Conservation (phyloP, 2,797 vertebrate genomes). For the Oreochromis mossambicus region DNA sequence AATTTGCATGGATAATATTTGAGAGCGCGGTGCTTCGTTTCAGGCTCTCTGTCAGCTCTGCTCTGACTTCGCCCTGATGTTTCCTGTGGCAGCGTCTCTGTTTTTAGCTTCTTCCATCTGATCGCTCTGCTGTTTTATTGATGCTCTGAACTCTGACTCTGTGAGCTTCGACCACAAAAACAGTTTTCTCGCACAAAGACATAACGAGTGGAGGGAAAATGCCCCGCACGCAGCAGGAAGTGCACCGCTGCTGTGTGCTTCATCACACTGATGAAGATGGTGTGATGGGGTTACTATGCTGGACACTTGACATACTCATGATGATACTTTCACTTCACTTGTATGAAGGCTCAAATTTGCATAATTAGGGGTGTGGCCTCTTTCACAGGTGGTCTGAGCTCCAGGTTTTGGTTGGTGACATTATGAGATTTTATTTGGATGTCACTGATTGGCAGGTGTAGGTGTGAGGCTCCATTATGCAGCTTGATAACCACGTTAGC, state of each 20-base stretch:
- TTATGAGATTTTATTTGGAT: neutral
- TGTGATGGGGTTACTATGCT: neutral
- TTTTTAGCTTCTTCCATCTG: neutral
- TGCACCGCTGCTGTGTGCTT: neutral
- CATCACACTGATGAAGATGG: neutral
- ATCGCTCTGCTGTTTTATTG: neutral
- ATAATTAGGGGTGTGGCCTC: neutral
- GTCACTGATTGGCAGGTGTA: neutral
- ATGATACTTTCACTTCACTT: neutral
- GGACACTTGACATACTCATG: rapidly evolving
- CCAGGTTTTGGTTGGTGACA: neutral
- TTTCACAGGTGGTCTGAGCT: neutral
- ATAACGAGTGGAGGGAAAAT: rapidly evolving
- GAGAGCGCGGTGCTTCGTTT: neutral
- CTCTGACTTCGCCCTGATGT: rapidly evolving
- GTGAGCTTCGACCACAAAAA: neutral
- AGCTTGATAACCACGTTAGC: neutral
- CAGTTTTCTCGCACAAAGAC: neutral
- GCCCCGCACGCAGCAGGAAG: neutral
- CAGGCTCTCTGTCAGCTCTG: neutral
- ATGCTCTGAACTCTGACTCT: neutral
- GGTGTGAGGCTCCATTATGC: neutral
- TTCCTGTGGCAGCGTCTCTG: neutral
- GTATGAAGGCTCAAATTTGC: neutral
- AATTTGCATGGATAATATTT: neutral